These are phyloP conservation scores for Streptopelia turtur DNA, from an alignment of 2,797 vertebrate species.

Conservation along the genomic window DNA sequence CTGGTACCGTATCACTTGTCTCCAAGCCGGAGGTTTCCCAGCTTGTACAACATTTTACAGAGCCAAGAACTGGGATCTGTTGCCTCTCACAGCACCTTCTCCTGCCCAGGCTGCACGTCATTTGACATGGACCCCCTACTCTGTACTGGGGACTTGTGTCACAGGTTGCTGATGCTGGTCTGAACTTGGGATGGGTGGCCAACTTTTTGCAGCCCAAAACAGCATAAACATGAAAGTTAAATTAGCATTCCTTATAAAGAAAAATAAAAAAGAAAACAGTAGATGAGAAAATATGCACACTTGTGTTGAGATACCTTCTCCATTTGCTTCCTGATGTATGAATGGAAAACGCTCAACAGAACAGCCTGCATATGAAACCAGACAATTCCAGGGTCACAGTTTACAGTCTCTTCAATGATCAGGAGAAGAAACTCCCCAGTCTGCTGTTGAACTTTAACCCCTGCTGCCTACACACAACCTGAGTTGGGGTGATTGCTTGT, in stretches of 20 bases:
- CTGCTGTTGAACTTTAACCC: not conserved
- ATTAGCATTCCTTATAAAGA: not conserved
- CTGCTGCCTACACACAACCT: not conserved
- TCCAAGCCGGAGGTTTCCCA: not conserved
- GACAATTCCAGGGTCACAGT: not conserved
- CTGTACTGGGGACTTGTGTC: not conserved
- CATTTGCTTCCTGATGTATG: not conserved
- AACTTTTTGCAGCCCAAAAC: not conserved
- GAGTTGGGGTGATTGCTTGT: not conserved
- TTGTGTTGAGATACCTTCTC: not conserved
- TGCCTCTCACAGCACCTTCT: not conserved
- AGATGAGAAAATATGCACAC: not conserved
- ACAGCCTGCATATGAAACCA: not conserved
- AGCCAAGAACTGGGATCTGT: not conserved
- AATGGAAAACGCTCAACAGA: not conserved
- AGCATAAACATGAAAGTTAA: not conserved
- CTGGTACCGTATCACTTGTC: not conserved
- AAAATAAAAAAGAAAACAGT: not conserved
- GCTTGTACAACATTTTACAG: not conserved
- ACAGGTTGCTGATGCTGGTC: not conserved
- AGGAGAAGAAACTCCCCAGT: not conserved
- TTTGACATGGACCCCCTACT: not conserved
- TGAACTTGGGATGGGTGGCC: not conserved
- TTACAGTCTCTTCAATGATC: not conserved
- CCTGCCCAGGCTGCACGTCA: not conserved